Evolutionary conservation across 2,797 vertebrate species (phyloP).

Genomic region (Myotis daubentonii): DNA sequence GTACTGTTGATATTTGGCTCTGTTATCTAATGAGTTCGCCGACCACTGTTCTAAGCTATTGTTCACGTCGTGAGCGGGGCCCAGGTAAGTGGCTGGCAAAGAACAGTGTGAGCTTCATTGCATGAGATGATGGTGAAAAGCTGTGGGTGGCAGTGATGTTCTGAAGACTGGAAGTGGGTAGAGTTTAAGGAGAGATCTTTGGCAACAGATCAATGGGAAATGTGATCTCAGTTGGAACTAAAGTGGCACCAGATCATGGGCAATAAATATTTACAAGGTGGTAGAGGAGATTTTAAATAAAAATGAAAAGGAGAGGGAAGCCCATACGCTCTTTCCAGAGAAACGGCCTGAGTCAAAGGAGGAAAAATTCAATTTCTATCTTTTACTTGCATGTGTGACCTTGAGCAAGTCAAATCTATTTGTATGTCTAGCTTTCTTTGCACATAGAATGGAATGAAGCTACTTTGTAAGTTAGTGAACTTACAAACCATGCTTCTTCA

Average conservation of each 20-base stretch:
- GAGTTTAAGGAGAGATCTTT: constrained; percentile 1
- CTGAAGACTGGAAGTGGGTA: not conserved
- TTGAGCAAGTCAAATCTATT: not conserved
- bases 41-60: not conserved
- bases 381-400: not conserved
- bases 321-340: constrained; percentile 12
- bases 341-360: not conserved
- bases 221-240: constrained; percentile 50
- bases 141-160: not conserved
- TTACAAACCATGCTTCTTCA: not conserved
- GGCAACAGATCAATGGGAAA: constrained; percentile 14
- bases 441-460: not conserved
- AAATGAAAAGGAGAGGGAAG: not conserved
- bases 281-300: constrained; percentile 51
- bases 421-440: constrained; percentile 19
- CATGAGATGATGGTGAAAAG: not conserved
- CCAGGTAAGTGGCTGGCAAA: not conserved
- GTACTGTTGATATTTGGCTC: too few relatives aligned
- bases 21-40: too few relatives aligned
- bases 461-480: too few relatives aligned
- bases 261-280: constrained; percentile 67
- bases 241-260: constrained; percentile 49
- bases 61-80: not conserved
- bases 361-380: not conserved
- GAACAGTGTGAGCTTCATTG: not conserved